These are phyloP conservation scores for Kryptolebias marmoratus DNA, from an alignment of 2,113 vertebrate species.

Conservation along the genomic window DNA sequence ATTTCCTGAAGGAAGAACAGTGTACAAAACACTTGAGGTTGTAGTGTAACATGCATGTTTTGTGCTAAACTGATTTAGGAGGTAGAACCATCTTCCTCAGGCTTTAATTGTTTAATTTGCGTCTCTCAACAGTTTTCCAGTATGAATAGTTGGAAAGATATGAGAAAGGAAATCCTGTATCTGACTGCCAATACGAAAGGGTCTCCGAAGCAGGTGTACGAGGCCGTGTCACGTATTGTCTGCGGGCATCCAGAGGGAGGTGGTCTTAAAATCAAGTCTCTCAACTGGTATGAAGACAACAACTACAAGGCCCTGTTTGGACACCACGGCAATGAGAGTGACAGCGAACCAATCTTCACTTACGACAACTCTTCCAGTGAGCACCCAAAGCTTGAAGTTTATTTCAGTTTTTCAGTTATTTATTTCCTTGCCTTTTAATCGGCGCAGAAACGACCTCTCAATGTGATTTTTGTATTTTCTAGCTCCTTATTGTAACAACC, in stretches of 20 bases:
- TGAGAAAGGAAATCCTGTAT: constrained; percentile 92
- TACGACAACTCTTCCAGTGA: constrained; percentile 84
- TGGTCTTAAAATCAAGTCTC: constrained; percentile 96
- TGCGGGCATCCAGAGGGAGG: constrained; percentile 96
- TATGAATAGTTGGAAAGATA: constrained; percentile 93
- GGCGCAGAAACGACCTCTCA: background rate
- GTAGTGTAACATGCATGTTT: too few relatives aligned
- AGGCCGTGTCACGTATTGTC: constrained; percentile 94
- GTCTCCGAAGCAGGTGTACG: constrained; percentile 91
- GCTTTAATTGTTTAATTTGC: background rate
- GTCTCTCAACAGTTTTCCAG: constrained; percentile 79
- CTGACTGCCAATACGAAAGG: constrained; percentile 83
- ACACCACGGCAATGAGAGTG: constrained; percentile 84
- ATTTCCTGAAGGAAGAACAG: background rate
- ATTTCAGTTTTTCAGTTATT: too few relatives aligned
- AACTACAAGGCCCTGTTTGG: constrained; percentile 97
- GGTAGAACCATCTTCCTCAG: too few relatives aligned
- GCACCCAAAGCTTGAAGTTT: constrained; percentile 24
- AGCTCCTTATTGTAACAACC: constrained; percentile 96
- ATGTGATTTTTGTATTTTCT: constrained; percentile 19
- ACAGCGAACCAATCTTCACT: constrained; percentile 85
- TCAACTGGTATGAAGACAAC: constrained; percentile 98
- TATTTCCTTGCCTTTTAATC: background rate
- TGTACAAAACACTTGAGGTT: background rate
- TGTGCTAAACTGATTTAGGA: too few relatives aligned